Conservation (phyloP, 2,113 vertebrate species). For the Urocitellus parryii region DNA sequence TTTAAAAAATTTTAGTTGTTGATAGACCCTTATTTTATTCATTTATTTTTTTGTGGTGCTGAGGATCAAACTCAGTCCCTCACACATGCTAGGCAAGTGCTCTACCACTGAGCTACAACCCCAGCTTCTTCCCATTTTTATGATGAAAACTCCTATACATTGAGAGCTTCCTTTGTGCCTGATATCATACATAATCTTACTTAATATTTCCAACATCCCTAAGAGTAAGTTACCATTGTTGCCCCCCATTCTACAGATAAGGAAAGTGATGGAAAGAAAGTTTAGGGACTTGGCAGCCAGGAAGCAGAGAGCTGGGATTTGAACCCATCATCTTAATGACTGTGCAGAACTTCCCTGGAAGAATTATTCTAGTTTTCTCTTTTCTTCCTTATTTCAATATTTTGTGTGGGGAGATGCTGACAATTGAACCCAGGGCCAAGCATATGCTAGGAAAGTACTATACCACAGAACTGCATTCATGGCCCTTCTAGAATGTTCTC, state of each 20-base stretch:
- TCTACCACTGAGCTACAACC: too few species aligned
- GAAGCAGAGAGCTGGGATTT: background rate
- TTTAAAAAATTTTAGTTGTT: too few species aligned
- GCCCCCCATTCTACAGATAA: background rate
- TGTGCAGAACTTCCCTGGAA: background rate
- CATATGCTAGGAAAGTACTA: background rate
- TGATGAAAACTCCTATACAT: background rate
- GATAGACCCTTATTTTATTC: too few species aligned
- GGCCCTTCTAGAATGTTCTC: background rate
- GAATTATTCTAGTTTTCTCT: background rate
- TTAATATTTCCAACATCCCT: background rate
- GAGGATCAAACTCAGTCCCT: too few species aligned
- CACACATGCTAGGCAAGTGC: too few species aligned
- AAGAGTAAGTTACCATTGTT: background rate
- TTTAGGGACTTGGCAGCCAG: background rate
- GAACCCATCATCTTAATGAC: background rate
- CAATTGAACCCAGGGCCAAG: background rate
- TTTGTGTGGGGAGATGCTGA: background rate
- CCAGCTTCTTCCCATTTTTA: background rate
- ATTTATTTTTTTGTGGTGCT: too few species aligned
- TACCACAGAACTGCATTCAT: background rate
- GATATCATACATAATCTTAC: background rate
- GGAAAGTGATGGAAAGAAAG: background rate
- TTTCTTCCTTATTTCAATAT: background rate
- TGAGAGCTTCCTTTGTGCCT: background rate